Base-by-base conservation (phyloP, 2,113 vertebrate species). In the Phoxinus phoxinus region DNA sequence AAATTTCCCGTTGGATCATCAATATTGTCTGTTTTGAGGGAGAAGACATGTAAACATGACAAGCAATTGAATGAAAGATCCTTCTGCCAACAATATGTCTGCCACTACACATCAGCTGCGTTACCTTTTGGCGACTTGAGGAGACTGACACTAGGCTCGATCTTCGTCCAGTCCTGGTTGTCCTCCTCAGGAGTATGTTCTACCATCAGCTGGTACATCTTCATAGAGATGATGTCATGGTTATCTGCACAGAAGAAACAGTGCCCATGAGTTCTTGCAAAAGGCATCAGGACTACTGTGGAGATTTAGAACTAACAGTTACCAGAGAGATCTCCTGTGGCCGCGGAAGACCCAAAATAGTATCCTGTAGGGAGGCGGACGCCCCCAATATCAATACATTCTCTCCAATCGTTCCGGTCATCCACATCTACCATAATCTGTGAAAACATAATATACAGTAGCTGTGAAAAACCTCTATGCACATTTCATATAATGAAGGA, bases 221-320 rank as follows among this genome's bases (percentile, higher is more conserved):
- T 99, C 96, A 99, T 97, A 0, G 98, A 99, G 93, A 99, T 97
- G 83, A 99, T 96, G 90, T 99, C 98, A 0, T 99, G 98, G 92
- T 99, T 99, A 90, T 99, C 98, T 99, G 92, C 8, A 74, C 7
- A 48, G 73, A 59, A 3, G 25, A 63, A 77, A 75, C 41, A 1
- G 4, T 6, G 27, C 27, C 11, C 41, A 12, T 23, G 35, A 25
- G 58, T 10, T 30, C 10, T 48, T 10, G 6, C 7, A 15, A 78
- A 21, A 69, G 19, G 2, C 35, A 83, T 37, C 6, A 48, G 6
- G 11, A 84, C 10, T 73, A 89, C 8, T 81, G 8, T 2, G 41
- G 21, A 0, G 0, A 35, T 48, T 10, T 71, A 27, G 6, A 80
- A 83, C 30, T 3, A 15, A 65, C 2, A 37, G 93, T 92, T 89